phyloP scores from a whole-genome alignment of 2,113 vertebrate genomes.

The Jaculus jaculus region DNA sequence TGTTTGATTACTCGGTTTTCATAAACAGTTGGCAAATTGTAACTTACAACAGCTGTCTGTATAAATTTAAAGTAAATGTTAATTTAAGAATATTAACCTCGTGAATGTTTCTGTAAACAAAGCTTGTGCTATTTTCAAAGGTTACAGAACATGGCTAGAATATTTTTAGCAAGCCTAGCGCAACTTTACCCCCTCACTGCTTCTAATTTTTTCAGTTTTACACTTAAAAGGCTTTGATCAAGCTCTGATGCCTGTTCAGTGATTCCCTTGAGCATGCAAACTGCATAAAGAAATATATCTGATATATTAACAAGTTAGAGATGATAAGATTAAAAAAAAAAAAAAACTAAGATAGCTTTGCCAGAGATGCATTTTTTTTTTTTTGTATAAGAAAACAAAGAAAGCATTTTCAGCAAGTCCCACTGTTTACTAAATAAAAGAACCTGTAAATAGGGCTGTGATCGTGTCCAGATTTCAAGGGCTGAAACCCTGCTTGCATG shows the following conservation, averaged over 20 bases:
- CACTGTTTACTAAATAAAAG: slow-evolving; percentile 55
- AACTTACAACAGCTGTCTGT: slow-evolving; percentile 68
- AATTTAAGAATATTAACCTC: slow-evolving; percentile 63
- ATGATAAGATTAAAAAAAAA: slow-evolving; percentile 55
- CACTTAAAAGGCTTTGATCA: slow-evolving; percentile 46
- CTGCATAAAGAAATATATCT: not conserved
- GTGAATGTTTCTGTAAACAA: slow-evolving; percentile 54
- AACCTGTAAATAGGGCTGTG: slow-evolving; percentile 4
- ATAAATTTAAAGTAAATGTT: slow-evolving; percentile 69
- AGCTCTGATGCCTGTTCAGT: slow-evolving; percentile 39
- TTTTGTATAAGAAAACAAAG: not conserved
- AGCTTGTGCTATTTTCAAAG: slow-evolving; percentile 45
- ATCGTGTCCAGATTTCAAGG: not conserved
- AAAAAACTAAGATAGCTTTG: slow-evolving; percentile 21
- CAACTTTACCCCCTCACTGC: not conserved
- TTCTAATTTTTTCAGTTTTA: slow-evolving; percentile 49
- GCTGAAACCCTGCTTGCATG: not conserved
- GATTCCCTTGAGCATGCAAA: slow-evolving; percentile 11
- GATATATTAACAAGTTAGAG: slow-evolving; percentile 13
- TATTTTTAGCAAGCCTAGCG: slow-evolving; percentile 10
- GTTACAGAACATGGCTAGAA: slow-evolving; percentile 57
- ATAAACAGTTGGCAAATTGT: slow-evolving; percentile 65
- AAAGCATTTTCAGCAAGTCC: not conserved
- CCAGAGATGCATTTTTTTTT: not conserved
- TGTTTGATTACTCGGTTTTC: slow-evolving; percentile 63